Conservation (phyloP, 2,113 vertebrate genomes). For the Abramis brama region DNA sequence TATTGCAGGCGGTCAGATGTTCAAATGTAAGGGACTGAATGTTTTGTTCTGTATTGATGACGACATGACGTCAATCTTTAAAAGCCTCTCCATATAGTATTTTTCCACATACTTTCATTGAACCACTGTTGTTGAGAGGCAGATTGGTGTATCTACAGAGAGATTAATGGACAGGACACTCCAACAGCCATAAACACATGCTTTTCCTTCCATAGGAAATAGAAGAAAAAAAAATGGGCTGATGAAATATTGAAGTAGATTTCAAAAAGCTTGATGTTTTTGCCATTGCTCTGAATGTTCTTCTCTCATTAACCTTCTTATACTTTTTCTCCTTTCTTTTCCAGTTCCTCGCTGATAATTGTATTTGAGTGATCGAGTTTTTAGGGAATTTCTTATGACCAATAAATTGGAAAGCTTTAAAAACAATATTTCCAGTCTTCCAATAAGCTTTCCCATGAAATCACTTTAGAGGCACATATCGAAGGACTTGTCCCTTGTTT, state of each 20-base stretch:
- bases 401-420: not conserved
- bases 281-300: not conserved
- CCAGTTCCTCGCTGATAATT: slow-evolving; percentile 6
- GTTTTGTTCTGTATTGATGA: not conserved
- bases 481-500: too few relatives aligned
- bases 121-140: slow-evolving; percentile 1
- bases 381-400: not conserved
- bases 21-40: not conserved
- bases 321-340: not conserved
- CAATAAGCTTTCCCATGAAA: too few relatives aligned
- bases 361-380: not conserved
- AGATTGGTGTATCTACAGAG: not conserved
- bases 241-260: slow-evolving; percentile 9
- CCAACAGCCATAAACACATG: not conserved
- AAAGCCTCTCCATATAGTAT: not conserved
- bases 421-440: not conserved
- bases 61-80: not conserved
- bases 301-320: not conserved
- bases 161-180: slow-evolving; percentile 17
- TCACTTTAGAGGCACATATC: too few relatives aligned
- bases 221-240: not conserved
- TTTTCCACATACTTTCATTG: not conserved
- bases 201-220: not conserved
- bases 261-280: not conserved
- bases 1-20: not conserved